These are phyloP conservation scores for Microplitis mediator DNA, from an alignment of 1,140 invertebrate species.

Conservation along the genomic window DNA sequence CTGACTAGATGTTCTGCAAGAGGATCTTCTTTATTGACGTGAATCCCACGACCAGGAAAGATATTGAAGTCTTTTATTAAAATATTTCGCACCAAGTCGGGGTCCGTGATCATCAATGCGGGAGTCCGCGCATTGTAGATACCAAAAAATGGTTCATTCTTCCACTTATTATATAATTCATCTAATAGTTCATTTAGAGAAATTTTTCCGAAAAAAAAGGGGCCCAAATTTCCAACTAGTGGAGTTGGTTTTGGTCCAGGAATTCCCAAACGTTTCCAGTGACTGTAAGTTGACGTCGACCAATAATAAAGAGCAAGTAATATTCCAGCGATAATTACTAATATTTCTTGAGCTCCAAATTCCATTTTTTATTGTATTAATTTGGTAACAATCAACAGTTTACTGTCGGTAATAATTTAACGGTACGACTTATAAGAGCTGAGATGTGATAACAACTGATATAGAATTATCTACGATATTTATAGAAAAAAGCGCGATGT, in stretches of 20 bases:
- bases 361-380: neutral
- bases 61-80: conserved; percentile 66
- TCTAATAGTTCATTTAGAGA: conserved; percentile 27
- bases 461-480: no score
- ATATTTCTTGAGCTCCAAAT: neutral
- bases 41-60: conserved; percentile 61
- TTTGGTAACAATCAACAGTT: no score
- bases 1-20: conserved; percentile 43
- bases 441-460: no score
- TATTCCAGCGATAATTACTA: neutral
- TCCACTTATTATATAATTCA: conserved; percentile 33
- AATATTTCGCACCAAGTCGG: conserved; percentile 67
- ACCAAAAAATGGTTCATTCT: conserved; percentile 42
- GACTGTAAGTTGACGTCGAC: conserved; percentile 38
- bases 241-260: conserved; percentile 50
- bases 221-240: conserved; percentile 48
- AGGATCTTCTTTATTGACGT: conserved; percentile 58
- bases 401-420: no score
- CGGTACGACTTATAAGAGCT: no score
- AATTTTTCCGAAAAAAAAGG: conserved; percentile 29
- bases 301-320: conserved; percentile 6
- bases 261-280: conserved; percentile 55
- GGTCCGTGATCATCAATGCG: conserved; percentile 61
- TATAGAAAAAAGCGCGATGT: no score
- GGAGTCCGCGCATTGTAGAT: conserved; percentile 54